These are phyloP conservation scores for Gnatocerus cornutus DNA, from an alignment of 2,888 invertebrate species.

Conservation along the genomic window DNA sequence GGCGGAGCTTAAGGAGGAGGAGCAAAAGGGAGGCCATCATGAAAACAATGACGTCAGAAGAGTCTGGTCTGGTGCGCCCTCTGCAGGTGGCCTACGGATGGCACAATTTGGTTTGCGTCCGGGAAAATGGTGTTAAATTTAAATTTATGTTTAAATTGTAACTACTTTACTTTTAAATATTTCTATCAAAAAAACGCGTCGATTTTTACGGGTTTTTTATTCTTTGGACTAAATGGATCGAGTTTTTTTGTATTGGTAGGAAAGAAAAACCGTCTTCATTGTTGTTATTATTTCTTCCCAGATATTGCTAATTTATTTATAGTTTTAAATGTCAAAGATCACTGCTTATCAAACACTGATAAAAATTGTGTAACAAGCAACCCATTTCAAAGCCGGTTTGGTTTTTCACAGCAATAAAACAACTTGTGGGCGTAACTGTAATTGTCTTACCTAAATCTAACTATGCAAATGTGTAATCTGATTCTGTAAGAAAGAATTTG, in stretches of 20 bases:
- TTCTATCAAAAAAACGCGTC: not conserved
- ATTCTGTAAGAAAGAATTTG: too few relatives aligned
- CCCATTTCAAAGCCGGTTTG: not conserved
- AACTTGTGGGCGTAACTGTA: too few relatives aligned
- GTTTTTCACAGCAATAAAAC: too few relatives aligned
- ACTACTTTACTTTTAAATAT: too few relatives aligned
- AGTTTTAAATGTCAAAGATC: conserved; percentile 14
- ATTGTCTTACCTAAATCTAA: too few relatives aligned
- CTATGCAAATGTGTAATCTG: too few relatives aligned
- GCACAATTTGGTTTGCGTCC: conserved; percentile 21
- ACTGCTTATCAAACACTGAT: conserved; percentile 2
- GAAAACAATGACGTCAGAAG: conserved; percentile 47
- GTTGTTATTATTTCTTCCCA: too few relatives aligned
- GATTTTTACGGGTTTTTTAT: too few relatives aligned
- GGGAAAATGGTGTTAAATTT: not conserved
- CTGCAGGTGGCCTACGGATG: conserved; percentile 37
- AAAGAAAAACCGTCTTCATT: too few relatives aligned
- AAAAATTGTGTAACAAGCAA: conserved; percentile 26
- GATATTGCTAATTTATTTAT: not conserved
- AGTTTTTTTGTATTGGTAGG: too few relatives aligned
- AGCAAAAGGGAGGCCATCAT: conserved; percentile 55
- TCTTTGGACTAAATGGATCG: too few relatives aligned
- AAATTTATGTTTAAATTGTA: too few relatives aligned
- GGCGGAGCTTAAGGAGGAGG: conserved; percentile 60
- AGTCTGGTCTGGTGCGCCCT: conserved; percentile 49